Conservation (phyloP, 1,140 invertebrate genomes). For the Ganaspis sp. region DNA sequence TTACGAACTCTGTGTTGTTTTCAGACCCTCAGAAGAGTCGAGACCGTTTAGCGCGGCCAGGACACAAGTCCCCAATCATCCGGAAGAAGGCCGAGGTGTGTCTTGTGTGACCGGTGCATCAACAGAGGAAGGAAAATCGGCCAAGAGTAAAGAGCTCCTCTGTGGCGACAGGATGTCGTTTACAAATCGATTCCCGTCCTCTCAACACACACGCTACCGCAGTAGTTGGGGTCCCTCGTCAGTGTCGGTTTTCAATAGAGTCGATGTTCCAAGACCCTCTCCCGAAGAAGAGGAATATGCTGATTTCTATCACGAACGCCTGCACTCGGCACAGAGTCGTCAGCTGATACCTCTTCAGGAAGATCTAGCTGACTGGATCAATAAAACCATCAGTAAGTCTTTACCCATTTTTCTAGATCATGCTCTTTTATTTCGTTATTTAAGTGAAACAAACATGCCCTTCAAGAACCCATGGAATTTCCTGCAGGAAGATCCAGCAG, state of each 20-base stretch:
- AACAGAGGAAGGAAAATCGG: neutral
- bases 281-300: conserved; percentile 82
- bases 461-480: too few species aligned
- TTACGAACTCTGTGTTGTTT: neutral
- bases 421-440: too few species aligned
- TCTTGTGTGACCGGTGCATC: neutral
- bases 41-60: neutral
- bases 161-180: conserved; percentile 75
- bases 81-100: conserved; percentile 1
- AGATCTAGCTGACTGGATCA: conserved; percentile 92
- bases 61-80: neutral
- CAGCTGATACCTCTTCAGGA: conserved; percentile 89
- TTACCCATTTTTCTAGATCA: conserved; percentile 21
- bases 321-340: conserved; percentile 85
- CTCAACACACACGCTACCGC: conserved; percentile 78
- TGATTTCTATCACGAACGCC: conserved; percentile 85
- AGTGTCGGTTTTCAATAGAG: conserved; percentile 77
- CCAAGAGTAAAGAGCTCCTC: conserved; percentile 26
- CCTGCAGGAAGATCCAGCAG: too few species aligned
- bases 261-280: conserved; percentile 78
- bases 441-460: too few species aligned
- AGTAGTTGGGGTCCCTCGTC: conserved; percentile 82
- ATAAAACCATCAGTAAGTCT: conserved; percentile 86
- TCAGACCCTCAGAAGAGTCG: neutral
- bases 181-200: conserved; percentile 79